Conservation (phyloP, 2,888 invertebrate species). For the Anodontia alba region DNA sequence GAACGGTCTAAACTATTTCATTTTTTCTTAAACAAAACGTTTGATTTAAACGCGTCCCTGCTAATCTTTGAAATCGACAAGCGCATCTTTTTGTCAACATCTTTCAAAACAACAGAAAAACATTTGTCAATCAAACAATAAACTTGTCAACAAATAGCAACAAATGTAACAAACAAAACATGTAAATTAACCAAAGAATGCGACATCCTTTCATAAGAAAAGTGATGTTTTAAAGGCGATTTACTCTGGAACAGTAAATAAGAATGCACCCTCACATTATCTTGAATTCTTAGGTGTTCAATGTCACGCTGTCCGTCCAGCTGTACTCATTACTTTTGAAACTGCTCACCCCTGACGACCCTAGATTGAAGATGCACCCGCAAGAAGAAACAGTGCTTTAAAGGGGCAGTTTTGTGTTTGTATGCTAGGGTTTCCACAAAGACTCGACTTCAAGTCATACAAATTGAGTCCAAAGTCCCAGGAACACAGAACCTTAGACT, state of each 20-base stretch:
- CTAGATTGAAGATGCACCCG: neutral
- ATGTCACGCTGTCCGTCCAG: neutral
- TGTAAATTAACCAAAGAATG: neutral
- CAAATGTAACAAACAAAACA: neutral
- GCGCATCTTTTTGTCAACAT: neutral
- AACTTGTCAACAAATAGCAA: constrained; percentile 4
- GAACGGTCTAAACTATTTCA: too few relatives aligned
- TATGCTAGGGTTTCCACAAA: too few relatives aligned
- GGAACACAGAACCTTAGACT: too few relatives aligned
- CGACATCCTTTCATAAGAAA: neutral
- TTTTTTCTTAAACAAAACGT: too few relatives aligned
- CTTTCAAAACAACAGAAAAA: neutral
- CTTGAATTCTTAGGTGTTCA: neutral
- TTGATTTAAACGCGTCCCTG: neutral
- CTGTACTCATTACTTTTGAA: constrained; percentile 1
- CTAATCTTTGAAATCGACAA: neutral
- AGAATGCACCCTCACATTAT: neutral
- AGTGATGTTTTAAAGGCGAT: neutral
- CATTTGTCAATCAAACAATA: constrained; percentile 11
- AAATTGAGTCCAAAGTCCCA: too few relatives aligned
- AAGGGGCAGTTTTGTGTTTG: too few relatives aligned
- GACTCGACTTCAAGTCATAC: too few relatives aligned
- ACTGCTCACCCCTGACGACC: neutral
- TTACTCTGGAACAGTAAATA: neutral
- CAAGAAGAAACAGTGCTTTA: too few relatives aligned